phyloP scores from a whole-genome alignment of 2,888 invertebrate species.

The Ormyrus rosae region DNA sequence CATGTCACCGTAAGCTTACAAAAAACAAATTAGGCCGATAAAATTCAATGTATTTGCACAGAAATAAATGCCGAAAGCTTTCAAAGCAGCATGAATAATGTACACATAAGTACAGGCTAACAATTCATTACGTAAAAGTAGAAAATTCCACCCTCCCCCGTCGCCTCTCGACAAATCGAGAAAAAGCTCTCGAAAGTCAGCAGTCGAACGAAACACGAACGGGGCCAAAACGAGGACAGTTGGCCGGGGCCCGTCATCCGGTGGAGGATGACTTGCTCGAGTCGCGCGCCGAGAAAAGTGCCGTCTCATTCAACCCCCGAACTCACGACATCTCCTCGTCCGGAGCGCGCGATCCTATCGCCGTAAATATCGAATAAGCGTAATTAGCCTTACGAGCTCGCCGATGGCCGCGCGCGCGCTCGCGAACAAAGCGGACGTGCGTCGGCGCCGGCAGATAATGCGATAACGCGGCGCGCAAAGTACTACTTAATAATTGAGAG shows the following conservation, averaged over 20 bases:
- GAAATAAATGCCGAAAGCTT: too few relatives aligned
- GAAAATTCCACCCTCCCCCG: not conserved
- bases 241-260: conserved; percentile 50
- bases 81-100: not conserved
- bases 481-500: conserved; percentile 37
- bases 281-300: conserved; percentile 56
- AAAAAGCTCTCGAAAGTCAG: conserved; percentile 19
- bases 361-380: conserved; percentile 69
- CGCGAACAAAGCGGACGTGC: not conserved
- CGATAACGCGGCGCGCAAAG: conserved; percentile 14
- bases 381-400: conserved; percentile 64
- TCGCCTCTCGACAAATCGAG: not conserved
- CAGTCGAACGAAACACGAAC: not conserved
- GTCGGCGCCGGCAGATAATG: not conserved
- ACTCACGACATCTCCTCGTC: conserved; percentile 63
- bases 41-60: too few relatives aligned
- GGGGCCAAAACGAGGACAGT: conserved; percentile 30
- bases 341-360: conserved; percentile 64
- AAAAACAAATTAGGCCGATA: too few relatives aligned
- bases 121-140: conserved; percentile 7
- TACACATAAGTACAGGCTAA: not conserved
- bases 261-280: conserved; percentile 66
- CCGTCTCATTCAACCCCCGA: conserved; percentile 65
- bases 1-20: too few relatives aligned
- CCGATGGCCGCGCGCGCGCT: conserved; percentile 3